Percentiles rank a stretch among this genome's conserved stretches.
Evolutionary conservation across 2,888 invertebrate species (phyloP).

Genomic region (Agrochola litura): DNA sequence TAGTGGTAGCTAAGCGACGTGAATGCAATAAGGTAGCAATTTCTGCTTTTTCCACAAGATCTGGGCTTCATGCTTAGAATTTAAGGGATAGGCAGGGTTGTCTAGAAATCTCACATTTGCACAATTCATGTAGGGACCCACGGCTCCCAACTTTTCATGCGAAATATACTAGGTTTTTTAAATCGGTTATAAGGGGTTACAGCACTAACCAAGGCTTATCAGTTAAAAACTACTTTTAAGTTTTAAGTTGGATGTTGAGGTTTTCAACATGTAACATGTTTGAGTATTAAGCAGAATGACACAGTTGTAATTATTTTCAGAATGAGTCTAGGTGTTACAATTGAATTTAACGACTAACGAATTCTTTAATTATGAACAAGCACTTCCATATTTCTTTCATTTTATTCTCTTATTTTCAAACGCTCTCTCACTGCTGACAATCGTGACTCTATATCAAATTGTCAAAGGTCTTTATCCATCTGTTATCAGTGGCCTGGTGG

Average conservation of each 20-base stretch:
- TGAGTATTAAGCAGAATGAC: not conserved
- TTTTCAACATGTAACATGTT: not conserved
- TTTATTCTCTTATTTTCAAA: no score
- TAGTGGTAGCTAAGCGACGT: constrained; percentile 2
- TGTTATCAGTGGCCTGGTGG: no score
- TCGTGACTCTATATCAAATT: no score
- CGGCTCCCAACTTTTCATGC: no score
- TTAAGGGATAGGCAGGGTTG: rapidly evolving
- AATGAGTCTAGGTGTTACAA: not conserved
- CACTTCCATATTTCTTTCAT: not conserved
- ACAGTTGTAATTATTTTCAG: not conserved
- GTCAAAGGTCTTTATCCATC: no score
- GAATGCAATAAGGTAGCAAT: no score
- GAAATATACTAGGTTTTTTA: not conserved
- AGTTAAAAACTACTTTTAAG: not conserved
- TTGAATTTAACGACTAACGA: no score
- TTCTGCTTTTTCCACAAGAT: not conserved
- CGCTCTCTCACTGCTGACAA: no score
- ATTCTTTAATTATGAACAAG: not conserved
- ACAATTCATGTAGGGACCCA: not conserved
- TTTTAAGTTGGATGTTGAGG: not conserved
- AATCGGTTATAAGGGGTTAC: not conserved
- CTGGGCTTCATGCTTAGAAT: not conserved
- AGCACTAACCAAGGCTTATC: not conserved
- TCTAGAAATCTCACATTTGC: not conserved